A percentile compares a stretch with the other conserved stretches of the same genome.
Evolutionary conservation across 2,888 invertebrate species (phyloP).

Genomic region (Chorisops tibialis): DNA sequence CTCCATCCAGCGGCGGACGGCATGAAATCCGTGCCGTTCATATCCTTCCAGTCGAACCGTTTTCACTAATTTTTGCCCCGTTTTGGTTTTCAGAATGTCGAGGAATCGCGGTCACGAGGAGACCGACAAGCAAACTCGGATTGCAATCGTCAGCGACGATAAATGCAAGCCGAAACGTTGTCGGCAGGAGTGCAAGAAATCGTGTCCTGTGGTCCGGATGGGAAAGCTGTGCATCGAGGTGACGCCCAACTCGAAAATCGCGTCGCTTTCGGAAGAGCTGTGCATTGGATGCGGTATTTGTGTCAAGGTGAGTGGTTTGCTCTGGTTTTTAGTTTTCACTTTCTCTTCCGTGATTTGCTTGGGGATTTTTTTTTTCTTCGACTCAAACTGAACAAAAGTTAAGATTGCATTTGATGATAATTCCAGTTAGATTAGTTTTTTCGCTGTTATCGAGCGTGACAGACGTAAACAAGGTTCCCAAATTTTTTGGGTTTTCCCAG

Average conservation of each 20-base stretch:
- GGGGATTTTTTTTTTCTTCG: too few relatives aligned
- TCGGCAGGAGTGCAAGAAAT: constrained; percentile 97
- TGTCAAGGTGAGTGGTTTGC: constrained; percentile 71
- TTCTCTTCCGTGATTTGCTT: too few relatives aligned
- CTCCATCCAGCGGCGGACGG: too few relatives aligned
- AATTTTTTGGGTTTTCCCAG: too few relatives aligned
- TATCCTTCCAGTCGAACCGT: too few relatives aligned
- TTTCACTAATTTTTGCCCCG: not conserved
- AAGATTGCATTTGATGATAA: too few relatives aligned
- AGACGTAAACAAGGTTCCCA: too few relatives aligned
- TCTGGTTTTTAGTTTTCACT: too few relatives aligned
- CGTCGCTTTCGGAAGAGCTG: constrained; percentile 94
- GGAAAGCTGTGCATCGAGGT: constrained; percentile 99
- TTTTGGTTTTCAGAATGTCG: constrained; percentile 57
- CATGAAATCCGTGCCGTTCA: too few relatives aligned
- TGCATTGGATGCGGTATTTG: constrained; percentile 99
- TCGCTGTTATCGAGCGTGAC: too few relatives aligned
- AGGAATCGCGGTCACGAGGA: constrained; percentile 74
- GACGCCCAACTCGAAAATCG: constrained; percentile 90
- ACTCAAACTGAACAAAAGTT: too few relatives aligned
- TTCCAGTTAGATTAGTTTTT: too few relatives aligned
- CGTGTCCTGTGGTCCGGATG: constrained; percentile 98
- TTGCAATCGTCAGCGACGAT: constrained; percentile 96
- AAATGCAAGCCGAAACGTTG: constrained; percentile 99
- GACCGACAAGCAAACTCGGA: constrained; percentile 91